Base-by-base conservation (phyloP, 2,888 invertebrate species). In the Uropetala carovei region DNA sequence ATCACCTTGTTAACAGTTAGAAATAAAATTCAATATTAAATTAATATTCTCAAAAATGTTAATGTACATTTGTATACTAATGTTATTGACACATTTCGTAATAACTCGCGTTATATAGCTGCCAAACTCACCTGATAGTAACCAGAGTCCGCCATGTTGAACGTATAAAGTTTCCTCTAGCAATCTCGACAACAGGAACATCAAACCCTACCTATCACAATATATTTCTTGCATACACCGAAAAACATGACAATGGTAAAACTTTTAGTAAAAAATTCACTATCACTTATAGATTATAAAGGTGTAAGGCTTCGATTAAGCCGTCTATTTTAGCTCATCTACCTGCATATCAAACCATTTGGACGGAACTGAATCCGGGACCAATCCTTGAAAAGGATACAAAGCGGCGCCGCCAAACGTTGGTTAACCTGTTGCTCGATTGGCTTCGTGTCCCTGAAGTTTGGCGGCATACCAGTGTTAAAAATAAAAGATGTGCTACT, bases 101-200 rank as follows among this genome's bases (percentile, higher is more conserved):
- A 92, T 58, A 86, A 86, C 43, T 16, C 75, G 92, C 57, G 92
- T 92, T 93, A 93, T 93, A 93, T 93, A 92, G 92, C 64, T 89
- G 92, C 93, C 93, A 93, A 93, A 94, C 96, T 96, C 96, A 96
- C 96, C 96, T 96, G 96, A 95, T 96, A 96, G 96, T 96, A 96
- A 95, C 95, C 95, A 94, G 96, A 96, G 95, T 96, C 96, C 95
- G 96, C 96, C 96, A 96, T 96, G 95, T 96, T 96, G 96, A 92
- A 92, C 64, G 81, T 91, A 84, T 83, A 27, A 92, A 91, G 91
- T 92, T 84, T 84, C 84, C 92, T 81, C 82, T 16, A 57, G 81
- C 81, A 92, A 81, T 92, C 92, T 82, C 82, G 81, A 92, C 92
- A 81, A 92, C 92, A 81, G 82, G 58, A 92, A 92, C 92, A 89